Percentiles rank a stretch among this genome's conserved stretches.
These are phyloP conservation scores for Drosophila siamana DNA, from an alignment of 2,888 invertebrate genomes.

Conservation along the genomic window DNA sequence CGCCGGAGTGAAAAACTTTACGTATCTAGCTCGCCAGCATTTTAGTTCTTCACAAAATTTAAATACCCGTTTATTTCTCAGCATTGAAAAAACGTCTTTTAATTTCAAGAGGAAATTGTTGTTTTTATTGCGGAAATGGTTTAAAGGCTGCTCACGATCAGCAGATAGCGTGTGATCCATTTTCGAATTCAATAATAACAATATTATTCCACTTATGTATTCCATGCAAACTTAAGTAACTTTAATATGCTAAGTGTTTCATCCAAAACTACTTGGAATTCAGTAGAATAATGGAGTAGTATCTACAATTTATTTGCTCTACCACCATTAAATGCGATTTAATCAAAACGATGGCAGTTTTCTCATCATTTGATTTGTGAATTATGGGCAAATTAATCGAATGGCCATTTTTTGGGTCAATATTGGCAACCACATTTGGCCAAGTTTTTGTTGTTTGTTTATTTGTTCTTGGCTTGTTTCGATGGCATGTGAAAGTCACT, in stretches of 20 bases:
- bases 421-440: slow-evolving; percentile 45
- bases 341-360: slow-evolving; percentile 9
- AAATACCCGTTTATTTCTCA: neutral
- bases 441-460: slow-evolving; percentile 25
- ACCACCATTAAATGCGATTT: neutral
- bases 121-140: neutral
- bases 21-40: neutral
- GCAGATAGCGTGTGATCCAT: neutral
- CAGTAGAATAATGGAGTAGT: no score
- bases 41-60: neutral
- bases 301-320: no score
- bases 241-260: no score
- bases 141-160: neutral
- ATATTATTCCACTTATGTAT: neutral
- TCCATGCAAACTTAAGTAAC: no score
- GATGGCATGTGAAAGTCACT: slow-evolving; percentile 64
- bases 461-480: slow-evolving; percentile 10
- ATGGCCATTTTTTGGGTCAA: slow-evolving; percentile 35
- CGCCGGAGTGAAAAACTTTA: slow-evolving; percentile 12
- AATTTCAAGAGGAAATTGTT: neutral
- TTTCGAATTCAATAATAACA: neutral
- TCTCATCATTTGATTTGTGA: no score
- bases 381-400: slow-evolving; percentile 21
- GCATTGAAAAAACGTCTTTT: neutral
- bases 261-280: no score